phyloP scores from a whole-genome alignment of 2,888 invertebrate species.

The Alentia gelatinosa region DNA sequence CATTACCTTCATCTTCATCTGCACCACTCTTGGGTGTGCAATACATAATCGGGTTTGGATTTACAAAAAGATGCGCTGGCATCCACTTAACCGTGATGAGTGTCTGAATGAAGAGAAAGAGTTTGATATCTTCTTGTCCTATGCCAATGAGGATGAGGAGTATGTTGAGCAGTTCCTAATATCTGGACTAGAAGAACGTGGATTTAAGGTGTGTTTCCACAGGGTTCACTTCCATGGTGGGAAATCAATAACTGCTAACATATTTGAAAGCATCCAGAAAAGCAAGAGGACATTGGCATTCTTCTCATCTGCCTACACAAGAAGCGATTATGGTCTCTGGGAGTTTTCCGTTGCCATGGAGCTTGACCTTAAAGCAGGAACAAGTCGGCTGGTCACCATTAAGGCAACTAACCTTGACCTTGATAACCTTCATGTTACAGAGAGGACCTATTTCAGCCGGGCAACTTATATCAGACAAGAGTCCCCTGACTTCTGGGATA shows the following conservation, averaged over 20 bases:
- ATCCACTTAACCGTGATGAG: slow-evolving; percentile 62
- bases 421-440: not conserved
- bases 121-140: slow-evolving; percentile 68
- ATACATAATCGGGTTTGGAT: slow-evolving; percentile 46
- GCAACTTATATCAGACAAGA: not conserved
- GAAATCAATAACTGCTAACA: slow-evolving; percentile 65
- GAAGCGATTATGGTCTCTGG: slow-evolving; percentile 67
- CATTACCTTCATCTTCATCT: not conserved
- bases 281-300: slow-evolving; percentile 67
- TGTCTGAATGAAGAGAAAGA: slow-evolving; percentile 60
- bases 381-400: slow-evolving; percentile 51
- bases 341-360: slow-evolving; percentile 67
- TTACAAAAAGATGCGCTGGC: slow-evolving; percentile 46
- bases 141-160: slow-evolving; percentile 56
- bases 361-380: slow-evolving; percentile 12
- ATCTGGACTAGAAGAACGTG: slow-evolving; percentile 62
- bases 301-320: slow-evolving; percentile 63
- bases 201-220: slow-evolving; percentile 65
- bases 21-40: not conserved
- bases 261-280: slow-evolving; percentile 64
- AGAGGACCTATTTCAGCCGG: not conserved
- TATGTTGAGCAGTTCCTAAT: slow-evolving; percentile 22
- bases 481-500: not conserved
- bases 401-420: not conserved
- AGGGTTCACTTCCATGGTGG: slow-evolving; percentile 67